phyloP scores from a whole-genome alignment of 2,113 vertebrate genomes.

The Diglossa brunneiventris region DNA sequence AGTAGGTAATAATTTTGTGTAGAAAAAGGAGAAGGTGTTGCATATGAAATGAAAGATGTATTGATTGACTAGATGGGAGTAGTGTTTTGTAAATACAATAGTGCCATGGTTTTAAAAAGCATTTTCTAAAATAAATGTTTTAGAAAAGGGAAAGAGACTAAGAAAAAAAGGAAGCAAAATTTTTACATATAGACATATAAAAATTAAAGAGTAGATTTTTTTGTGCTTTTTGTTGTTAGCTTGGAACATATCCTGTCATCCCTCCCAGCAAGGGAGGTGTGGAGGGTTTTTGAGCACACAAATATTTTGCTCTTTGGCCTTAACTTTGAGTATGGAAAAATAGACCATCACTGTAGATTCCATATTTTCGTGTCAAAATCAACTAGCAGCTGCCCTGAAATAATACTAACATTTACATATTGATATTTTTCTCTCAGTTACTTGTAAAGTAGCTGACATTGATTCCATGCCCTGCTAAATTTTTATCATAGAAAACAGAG shows the following conservation, averaged over 20 bases:
- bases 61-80: not conserved
- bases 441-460: not conserved
- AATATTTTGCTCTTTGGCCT: not conserved
- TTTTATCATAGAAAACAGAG: not conserved
- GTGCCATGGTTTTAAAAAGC: not conserved
- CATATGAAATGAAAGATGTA: not conserved
- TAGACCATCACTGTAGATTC: not conserved
- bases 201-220: not conserved
- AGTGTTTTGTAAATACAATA: not conserved
- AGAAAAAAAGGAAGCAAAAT: not conserved
- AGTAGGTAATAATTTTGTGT: not conserved
- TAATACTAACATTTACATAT: not conserved
- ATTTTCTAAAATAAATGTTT: not conserved
- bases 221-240: not conserved
- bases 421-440: not conserved
- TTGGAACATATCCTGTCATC: not conserved
- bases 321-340: not conserved
- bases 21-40: not conserved
- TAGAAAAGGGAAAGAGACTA: not conserved
- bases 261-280: no score
- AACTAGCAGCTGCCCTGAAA: not conserved
- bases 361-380: not conserved
- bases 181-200: fast-evolving
- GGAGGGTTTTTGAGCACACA: not conserved
- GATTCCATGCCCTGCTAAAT: not conserved